A percentile compares a stretch with the other conserved stretches of the same genome.
These are phyloP conservation scores for Petroica traversi DNA, from an alignment of 2,113 vertebrate species.

Conservation along the genomic window DNA sequence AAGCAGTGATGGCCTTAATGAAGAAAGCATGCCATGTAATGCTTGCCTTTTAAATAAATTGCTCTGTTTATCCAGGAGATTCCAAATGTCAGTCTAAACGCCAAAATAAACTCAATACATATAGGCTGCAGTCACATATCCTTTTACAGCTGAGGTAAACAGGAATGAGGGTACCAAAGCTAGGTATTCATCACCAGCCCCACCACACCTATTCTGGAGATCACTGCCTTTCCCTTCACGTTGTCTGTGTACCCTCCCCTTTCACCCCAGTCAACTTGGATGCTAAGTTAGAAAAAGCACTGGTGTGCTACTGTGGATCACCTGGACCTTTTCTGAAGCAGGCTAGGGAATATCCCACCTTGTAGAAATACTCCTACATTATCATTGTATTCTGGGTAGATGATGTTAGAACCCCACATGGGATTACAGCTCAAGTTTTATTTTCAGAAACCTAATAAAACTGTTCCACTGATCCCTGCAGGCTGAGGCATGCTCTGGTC, in stretches of 20 bases:
- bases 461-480: background rate
- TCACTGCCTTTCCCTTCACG: background rate
- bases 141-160: background rate
- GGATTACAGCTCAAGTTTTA: background rate
- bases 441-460: background rate
- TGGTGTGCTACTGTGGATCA: background rate
- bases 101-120: background rate
- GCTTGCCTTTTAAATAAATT: background rate
- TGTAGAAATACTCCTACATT: background rate
- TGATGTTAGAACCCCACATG: background rate
- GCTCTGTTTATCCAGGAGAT: background rate
- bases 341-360: background rate
- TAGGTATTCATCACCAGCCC: background rate
- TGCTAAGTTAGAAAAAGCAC: background rate
- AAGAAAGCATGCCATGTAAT: background rate
- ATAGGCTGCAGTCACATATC: background rate
- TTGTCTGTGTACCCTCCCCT: background rate
- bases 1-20: background rate
- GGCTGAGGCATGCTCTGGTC: background rate
- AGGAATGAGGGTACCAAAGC: fast-evolving
- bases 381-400: background rate
- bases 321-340: background rate
- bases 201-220: background rate
- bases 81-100: background rate
- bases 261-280: background rate